Evolutionary conservation across 2,888 invertebrate species (phyloP).

Genomic region (Tinea trinotella): DNA sequence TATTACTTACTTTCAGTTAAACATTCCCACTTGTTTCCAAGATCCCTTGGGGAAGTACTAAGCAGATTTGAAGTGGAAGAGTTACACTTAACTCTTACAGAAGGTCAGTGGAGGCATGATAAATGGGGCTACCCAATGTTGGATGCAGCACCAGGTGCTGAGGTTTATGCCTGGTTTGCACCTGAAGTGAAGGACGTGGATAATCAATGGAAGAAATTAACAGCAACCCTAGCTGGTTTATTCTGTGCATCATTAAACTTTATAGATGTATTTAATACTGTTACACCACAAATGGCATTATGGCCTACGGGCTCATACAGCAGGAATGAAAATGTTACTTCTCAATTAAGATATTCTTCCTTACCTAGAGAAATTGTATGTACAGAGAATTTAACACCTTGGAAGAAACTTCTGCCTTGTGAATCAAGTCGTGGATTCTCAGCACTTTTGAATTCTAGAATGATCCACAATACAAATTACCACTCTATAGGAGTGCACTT

Average conservation of each 20-base stretch:
- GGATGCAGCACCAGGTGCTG: conserved; percentile 94
- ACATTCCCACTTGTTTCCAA: conserved; percentile 90
- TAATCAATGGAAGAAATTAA: conserved; percentile 88
- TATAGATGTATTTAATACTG: conserved; percentile 87
- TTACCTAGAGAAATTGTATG: conserved; percentile 97
- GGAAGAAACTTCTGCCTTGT: conserved; percentile 97
- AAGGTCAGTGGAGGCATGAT: conserved; percentile 94
- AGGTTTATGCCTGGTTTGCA: conserved; percentile 94
- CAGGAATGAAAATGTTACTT: conserved; percentile 59
- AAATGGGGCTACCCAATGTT: conserved; percentile 95
- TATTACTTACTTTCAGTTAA: conserved; percentile 69
- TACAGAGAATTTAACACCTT: conserved; percentile 98
- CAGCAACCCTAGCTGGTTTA: conserved; percentile 93
- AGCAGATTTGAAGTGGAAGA: conserved; percentile 89
- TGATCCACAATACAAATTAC: conserved; percentile 93
- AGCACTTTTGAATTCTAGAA: conserved; percentile 89
- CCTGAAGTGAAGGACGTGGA: conserved; percentile 79
- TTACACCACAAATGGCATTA: conserved; percentile 87
- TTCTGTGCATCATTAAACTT: conserved; percentile 98
- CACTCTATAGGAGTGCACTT: conserved; percentile 92
- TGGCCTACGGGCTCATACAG: conserved; percentile 79
- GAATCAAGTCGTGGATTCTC: conserved; percentile 91
- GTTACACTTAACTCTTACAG: conserved; percentile 91
- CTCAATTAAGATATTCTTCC: conserved; percentile 85
- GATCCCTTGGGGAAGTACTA: conserved; percentile 90